Evolutionary conservation across 1,140 invertebrate genomes (phyloP).

Genomic region (Bombus breviceps): DNA sequence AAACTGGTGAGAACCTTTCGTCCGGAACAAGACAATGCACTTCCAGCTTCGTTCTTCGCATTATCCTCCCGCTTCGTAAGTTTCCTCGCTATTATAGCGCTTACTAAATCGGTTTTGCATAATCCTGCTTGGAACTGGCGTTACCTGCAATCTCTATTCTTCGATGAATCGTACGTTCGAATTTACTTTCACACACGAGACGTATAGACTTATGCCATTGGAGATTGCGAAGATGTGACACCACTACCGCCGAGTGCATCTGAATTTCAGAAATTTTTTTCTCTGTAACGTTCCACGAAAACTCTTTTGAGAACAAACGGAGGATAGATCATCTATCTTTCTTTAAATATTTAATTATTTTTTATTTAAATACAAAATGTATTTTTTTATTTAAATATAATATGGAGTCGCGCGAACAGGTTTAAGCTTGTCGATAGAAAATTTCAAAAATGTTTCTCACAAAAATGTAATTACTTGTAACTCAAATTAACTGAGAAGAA

Average conservation of each 20-base stretch:
- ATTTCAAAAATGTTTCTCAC: too few relatives aligned
- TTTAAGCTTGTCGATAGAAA: too few relatives aligned
- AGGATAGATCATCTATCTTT: too few relatives aligned
- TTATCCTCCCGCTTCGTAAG: slow-evolving; percentile 60
- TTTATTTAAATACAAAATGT: too few relatives aligned
- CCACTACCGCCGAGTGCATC: background rate
- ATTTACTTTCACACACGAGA: slow-evolving; percentile 48
- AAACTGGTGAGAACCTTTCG: slow-evolving; percentile 53
- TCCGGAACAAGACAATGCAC: slow-evolving; percentile 68
- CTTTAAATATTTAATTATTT: too few relatives aligned
- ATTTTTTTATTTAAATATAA: too few relatives aligned
- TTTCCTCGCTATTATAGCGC: slow-evolving; percentile 62
- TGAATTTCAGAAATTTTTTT: background rate
- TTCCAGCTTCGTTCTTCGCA: slow-evolving; percentile 54
- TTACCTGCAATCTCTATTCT: slow-evolving; percentile 19
- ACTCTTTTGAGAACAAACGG: too few relatives aligned
- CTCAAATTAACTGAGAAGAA: too few relatives aligned
- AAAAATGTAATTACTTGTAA: too few relatives aligned
- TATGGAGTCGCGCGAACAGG: too few relatives aligned
- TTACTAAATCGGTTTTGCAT: slow-evolving; percentile 70
- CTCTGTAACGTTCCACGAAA: background rate
- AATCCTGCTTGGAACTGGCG: slow-evolving; percentile 59
- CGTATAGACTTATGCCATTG: background rate
- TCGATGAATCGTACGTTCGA: slow-evolving; percentile 56
- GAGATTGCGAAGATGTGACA: background rate